Base-by-base conservation (phyloP, 1,140 invertebrate genomes). In the Drosophila simulans region DNA sequence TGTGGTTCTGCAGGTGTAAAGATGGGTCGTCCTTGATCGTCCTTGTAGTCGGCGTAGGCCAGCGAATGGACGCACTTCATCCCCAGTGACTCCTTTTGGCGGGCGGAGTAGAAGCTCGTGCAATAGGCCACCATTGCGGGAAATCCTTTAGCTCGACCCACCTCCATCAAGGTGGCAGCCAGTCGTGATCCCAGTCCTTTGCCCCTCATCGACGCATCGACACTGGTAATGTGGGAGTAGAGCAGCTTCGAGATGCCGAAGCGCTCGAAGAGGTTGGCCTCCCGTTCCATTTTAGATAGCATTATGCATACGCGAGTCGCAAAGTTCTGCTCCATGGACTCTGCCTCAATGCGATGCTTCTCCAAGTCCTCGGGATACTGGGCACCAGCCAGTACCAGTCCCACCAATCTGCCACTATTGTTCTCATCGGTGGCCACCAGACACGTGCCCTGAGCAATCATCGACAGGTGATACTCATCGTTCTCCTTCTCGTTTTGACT, bases 211-310 rank as follows among this genome's bases (percentile, higher is more conserved):
- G 77, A 27, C 4, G 51, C 39, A 53, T 54, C 31, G 4, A 52
- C 49, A 35, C 31, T 68, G 17, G 80, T 82, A 1, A 80, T 70
- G 31, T 80, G 64, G 0, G 80, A 82, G 35, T 82, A 74, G 34
- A 82, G 51, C 0, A 49, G 17, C 5, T 73, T 51, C 27, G 48
- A 51, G 60, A 75, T 42, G 11, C 49, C 48, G 12, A 57, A 75
- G 1, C 42, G 66, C 12, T 71, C 35, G 17, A 39, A 71, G 12
- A 75, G 7, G 13, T 71, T 43, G 3, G 40, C 58, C 13, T 71
- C 55, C 1, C n/a, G 11, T 43, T 57, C 53, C n/a, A 70, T 52
- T 20, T 52, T 52, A 1, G 49, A 52, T 0, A 52, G 31, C 11
- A 52, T 0, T 0, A 5, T 7, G 49, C 4, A 5, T n/a, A 35